Base-by-base conservation (phyloP, 2,888 invertebrate species). In the Spicauda simplicius region DNA sequence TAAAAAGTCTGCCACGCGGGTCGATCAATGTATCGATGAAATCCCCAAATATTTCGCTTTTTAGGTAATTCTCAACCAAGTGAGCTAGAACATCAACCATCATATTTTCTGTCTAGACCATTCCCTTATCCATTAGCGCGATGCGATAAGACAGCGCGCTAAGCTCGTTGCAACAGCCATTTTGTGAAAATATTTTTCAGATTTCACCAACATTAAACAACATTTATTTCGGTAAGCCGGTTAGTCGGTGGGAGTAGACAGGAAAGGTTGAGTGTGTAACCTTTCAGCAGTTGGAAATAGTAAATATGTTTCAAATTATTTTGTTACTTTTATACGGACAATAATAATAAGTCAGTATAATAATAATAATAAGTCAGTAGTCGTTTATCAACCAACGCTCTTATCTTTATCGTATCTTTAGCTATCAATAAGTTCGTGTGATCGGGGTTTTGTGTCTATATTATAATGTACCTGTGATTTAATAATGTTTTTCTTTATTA, bases 161-260 rank as follows among this genome's bases (percentile, higher is more conserved):
- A 77, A 82, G 80, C 79, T 77, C 68, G 71, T 67, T 69, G 70
- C 74, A 74, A 69, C 70, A 73, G 73, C 76, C 76, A 74, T 73
- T 78, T 80, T 84, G 85, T 81, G 79, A 74, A 81, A 84, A 85
- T 80, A 81, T 82, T 81, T 84, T 77, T 75, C 74, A 78, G 79
- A 77, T 78, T 75, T 73, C 74, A 70, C 70, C 68, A 70, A 77
- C 80, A 75, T 79, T 80, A 79, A 83, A 81, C 75, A 82, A 80
- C 79, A 75, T 80, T 82, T 80, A 82, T 82, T 83, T 80, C 78
- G 77, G 80, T 86, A 72, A 71, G 72, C 69, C 70, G 70, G 73
- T 75, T 76, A 75, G 59, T 25, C 68, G 58, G 64, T 25, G 25
- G 25, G 5, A 25, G 48, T 48, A 48, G 48, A 85, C 86, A 86